These are phyloP conservation scores for Micropterix aruncella DNA, from an alignment of 2,888 invertebrate species.

Conservation along the genomic window DNA sequence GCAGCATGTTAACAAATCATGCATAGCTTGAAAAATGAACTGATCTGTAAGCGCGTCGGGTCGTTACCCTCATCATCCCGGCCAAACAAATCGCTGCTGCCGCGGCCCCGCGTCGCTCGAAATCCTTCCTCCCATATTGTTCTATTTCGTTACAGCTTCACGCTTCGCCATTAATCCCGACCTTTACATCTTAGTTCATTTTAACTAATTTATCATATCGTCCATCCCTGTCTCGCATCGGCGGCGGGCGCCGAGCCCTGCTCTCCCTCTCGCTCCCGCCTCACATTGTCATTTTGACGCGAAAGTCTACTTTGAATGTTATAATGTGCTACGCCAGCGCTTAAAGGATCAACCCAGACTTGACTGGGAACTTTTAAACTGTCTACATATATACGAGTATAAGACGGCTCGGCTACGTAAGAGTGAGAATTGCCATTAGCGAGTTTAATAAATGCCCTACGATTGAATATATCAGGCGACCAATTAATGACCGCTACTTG, in stretches of 20 bases:
- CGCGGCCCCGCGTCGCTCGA: not conserved
- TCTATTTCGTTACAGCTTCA: not conserved
- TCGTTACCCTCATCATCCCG: too few relatives aligned
- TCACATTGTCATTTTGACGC: not conserved
- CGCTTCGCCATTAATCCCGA: not conserved
- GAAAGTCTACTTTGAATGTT: not conserved
- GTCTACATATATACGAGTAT: too few relatives aligned
- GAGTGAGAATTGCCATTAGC: too few relatives aligned
- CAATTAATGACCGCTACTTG: too few relatives aligned
- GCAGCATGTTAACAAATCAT: too few relatives aligned
- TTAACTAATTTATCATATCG: not conserved
- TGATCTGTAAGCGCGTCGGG: too few relatives aligned
- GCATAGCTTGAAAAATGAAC: too few relatives aligned
- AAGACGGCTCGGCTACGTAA: too few relatives aligned
- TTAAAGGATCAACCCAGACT: not conserved
- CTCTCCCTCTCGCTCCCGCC: not conserved
- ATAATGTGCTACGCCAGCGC: not conserved
- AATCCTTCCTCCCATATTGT: not conserved
- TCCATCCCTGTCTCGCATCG: not conserved
- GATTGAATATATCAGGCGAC: too few relatives aligned
- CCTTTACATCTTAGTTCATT: not conserved
- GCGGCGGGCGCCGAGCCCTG: not conserved
- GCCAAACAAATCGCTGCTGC: too few relatives aligned
- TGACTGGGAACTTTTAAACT: not conserved
- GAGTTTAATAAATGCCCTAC: too few relatives aligned